Evolutionary conservation across 2,113 vertebrate species (phyloP).

Genomic region (Perca fluviatilis): DNA sequence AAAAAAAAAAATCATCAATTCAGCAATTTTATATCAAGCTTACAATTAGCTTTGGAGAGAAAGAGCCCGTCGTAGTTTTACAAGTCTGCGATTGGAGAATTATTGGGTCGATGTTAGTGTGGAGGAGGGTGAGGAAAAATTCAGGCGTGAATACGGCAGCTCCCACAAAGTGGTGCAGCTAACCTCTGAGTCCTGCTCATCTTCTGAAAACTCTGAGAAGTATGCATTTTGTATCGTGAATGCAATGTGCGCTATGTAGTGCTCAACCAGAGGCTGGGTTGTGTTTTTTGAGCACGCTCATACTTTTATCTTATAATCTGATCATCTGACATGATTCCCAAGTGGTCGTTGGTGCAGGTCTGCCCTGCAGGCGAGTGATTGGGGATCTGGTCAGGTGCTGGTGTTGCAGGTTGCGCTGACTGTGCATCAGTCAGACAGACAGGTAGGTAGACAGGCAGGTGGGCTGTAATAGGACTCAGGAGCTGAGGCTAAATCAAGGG

Average conservation of each 20-base stretch:
- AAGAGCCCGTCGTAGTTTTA: constrained; percentile 61
- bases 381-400: constrained; percentile 75
- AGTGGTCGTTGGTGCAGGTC: constrained; percentile 59
- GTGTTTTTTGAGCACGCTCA: constrained; percentile 44
- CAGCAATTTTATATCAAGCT: constrained; percentile 71
- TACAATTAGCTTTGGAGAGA: constrained; percentile 82
- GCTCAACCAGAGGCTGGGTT: constrained; percentile 57
- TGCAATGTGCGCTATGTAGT: constrained; percentile 54
- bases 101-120: constrained; percentile 60
- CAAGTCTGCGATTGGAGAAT: constrained; percentile 54
- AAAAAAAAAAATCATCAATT: constrained; percentile 52
- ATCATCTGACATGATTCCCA: constrained; percentile 48
- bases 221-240: constrained; percentile 41
- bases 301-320: constrained; percentile 22
- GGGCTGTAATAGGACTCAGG: constrained; percentile 25
- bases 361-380: constrained; percentile 59
- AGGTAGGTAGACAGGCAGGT: constrained; percentile 70
- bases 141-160: constrained; percentile 57
- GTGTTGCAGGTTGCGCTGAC: constrained; percentile 67
- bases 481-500: constrained; percentile 76
- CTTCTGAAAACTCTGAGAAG: constrained; percentile 63
- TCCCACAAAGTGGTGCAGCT: constrained; percentile 33
- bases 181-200: constrained; percentile 77
- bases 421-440: constrained; percentile 71
- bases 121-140: constrained; percentile 44